These are phyloP conservation scores for Poicephalus meyeri DNA, from an alignment of 2,113 vertebrate species.

Conservation along the genomic window DNA sequence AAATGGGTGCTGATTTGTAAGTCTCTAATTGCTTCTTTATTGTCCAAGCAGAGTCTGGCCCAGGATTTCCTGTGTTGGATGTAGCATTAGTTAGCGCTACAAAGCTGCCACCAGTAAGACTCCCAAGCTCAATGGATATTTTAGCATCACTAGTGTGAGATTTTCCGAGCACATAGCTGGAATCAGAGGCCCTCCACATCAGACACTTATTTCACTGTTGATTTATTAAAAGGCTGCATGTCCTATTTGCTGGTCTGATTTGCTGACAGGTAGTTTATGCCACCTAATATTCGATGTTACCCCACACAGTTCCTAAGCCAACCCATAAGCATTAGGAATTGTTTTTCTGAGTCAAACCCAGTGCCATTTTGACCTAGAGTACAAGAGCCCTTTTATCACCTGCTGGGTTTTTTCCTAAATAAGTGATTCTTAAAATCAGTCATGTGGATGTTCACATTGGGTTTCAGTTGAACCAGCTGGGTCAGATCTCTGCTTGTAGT, in stretches of 20 bases:
- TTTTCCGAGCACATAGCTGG: neutral
- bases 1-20: neutral
- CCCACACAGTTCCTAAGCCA: neutral
- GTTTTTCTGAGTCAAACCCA: neutral
- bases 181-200: neutral
- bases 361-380: neutral
- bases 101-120: neutral
- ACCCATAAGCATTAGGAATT: neutral
- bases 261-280: neutral
- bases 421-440: conserved; percentile 43
- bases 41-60: neutral
- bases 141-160: neutral
- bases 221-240: neutral
- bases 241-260: conserved; percentile 6
- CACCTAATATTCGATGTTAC: neutral
- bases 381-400: neutral
- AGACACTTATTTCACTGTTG: neutral
- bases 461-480: conserved; percentile 36
- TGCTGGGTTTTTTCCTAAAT: neutral
- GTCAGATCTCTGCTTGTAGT: conserved; percentile 14
- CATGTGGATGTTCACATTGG: conserved; percentile 34
- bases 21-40: neutral
- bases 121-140: neutral
- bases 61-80: neutral
- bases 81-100: neutral